Evolutionary conservation across 1,140 invertebrate genomes (phyloP).

Genomic region (Drosophila ananassae): DNA sequence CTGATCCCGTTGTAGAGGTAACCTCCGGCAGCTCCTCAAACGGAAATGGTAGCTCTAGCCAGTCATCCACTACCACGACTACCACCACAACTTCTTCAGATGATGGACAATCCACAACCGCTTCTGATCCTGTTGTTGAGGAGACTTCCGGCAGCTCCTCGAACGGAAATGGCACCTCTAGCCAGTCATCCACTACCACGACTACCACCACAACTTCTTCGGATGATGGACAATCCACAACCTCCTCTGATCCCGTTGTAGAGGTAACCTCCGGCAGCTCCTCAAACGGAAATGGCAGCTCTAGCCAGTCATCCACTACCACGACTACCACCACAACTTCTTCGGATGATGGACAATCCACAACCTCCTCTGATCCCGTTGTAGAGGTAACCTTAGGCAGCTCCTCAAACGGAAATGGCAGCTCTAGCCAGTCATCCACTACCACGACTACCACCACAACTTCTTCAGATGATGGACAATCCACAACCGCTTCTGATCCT

Average conservation of each 20-base stretch:
- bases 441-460: not conserved
- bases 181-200: not conserved
- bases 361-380: not conserved
- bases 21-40: not conserved
- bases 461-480: slow-evolving; percentile 2
- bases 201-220: slow-evolving; percentile 1
- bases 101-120: not conserved
- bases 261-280: not conserved
- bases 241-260: not conserved
- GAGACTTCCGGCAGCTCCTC: not conserved
- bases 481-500: not conserved
- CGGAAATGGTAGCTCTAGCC: not conserved
- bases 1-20: not conserved
- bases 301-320: not conserved
- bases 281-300: not conserved
- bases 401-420: not conserved
- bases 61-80: slow-evolving; percentile 1
- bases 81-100: slow-evolving; percentile 2
- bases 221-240: not conserved
- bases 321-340: slow-evolving; percentile 7
- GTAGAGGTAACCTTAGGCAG: not conserved
- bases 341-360: not conserved
- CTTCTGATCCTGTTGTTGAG: slow-evolving; percentile 2
- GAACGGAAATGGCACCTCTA: not conserved
- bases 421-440: not conserved